A percentile compares a stretch with the other conserved stretches of the same genome.
These are phyloP conservation scores for Drosophila takahashii DNA, from an alignment of 1,140 invertebrate species.

Conservation along the genomic window DNA sequence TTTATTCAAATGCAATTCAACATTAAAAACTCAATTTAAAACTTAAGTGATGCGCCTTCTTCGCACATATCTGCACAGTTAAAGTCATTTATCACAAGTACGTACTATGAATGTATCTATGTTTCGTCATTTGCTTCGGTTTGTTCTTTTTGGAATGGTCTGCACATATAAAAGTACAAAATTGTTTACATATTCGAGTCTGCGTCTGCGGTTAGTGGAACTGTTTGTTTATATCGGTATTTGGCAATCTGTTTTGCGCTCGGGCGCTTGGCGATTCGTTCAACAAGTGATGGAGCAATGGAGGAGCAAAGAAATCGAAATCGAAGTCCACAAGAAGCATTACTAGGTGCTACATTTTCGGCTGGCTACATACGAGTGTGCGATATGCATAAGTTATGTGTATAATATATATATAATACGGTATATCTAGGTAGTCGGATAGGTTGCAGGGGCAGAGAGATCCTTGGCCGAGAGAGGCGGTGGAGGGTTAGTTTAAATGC, in stretches of 20 bases:
- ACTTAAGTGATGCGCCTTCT: constrained; percentile 55
- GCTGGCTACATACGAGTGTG: constrained; percentile 38
- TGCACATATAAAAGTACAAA: constrained; percentile 77
- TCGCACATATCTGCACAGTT: constrained; percentile 68
- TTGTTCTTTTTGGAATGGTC: constrained; percentile 46
- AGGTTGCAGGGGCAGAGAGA: constrained; percentile 60
- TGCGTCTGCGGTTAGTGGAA: constrained; percentile 7
- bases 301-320: constrained; percentile 60
- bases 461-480: constrained; percentile 64
- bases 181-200: constrained; percentile 48
- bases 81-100: constrained; percentile 79
- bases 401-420: constrained; percentile 53
- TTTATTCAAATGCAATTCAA: constrained; percentile 78
- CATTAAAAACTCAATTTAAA: constrained; percentile 68
- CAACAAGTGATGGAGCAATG: constrained; percentile 44
- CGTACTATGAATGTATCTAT: constrained; percentile 61
- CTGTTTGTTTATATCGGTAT: constrained; percentile 44
- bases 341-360: constrained; percentile 58
- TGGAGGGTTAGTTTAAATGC: constrained; percentile 55
- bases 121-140: constrained; percentile 25
- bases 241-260: constrained; percentile 64
- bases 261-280: constrained; percentile 50
- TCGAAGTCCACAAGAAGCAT: constrained; percentile 74
- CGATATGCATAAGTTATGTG: constrained; percentile 69
- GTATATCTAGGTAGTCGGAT: constrained; percentile 55